Percentiles rank a stretch among this genome's conserved stretches.
Conservation (phyloP, 2,797 vertebrate species). For the Arremon aurantiirostris region DNA sequence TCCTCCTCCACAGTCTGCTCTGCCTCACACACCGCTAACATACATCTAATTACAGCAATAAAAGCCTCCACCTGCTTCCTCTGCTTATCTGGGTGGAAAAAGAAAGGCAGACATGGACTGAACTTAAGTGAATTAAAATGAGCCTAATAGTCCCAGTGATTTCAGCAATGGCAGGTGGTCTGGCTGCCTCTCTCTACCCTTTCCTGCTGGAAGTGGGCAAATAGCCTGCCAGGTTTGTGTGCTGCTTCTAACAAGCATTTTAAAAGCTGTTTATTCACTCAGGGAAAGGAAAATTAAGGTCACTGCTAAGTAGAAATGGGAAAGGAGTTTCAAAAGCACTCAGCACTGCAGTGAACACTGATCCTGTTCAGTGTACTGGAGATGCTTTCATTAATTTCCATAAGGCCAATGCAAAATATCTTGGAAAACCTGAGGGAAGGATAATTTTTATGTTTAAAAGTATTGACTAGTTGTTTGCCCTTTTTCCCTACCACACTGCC, state of each 20-base stretch:
- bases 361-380: background rate
- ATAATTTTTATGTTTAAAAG: background rate
- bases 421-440: background rate
- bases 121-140: conserved; percentile 10
- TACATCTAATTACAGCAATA: background rate
- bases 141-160: background rate
- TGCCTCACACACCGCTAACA: background rate
- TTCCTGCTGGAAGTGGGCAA: background rate
- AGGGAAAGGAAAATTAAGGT: background rate
- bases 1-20: background rate
- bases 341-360: background rate
- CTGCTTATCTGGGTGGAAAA: background rate
- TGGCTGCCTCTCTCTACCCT: background rate
- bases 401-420: background rate
- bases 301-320: background rate
- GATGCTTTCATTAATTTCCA: background rate
- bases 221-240: background rate
- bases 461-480: background rate
- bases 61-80: conserved; percentile 5
- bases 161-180: background rate
- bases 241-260: background rate
- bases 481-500: background rate
- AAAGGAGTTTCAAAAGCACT: background rate
- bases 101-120: background rate
- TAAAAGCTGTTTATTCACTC: background rate